Evolutionary conservation across 2,113 vertebrate genomes (phyloP), one percentile per base, ranked within the genome.

Genomic region (Danionella cerebrum): DNA sequence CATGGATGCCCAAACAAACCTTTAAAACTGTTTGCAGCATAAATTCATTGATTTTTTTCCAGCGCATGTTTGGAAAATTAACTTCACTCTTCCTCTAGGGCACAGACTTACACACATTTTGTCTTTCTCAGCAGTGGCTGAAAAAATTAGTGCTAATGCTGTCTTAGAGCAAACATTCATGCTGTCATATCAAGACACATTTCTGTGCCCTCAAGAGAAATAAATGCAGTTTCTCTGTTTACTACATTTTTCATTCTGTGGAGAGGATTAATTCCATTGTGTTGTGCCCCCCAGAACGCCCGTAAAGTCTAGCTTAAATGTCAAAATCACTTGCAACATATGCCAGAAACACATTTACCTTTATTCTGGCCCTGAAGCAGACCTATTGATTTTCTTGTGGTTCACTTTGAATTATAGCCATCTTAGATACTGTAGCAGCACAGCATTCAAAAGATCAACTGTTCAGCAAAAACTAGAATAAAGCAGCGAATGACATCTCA

Each of bases 31-130:
- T 74, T 52, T 44, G 25, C 31, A 51, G 59, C 53, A 69, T 9
- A 53, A 64, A 47, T 55, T 14, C 39, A 70, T 62, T 39, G 67
- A 74, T 74, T 74, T 70, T 62, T 39, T 50, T 39, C 6, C 35
- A 66, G 53, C 13, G 45, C 60, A 60, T 35, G 57, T 47, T 66
- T 57, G 27, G 53, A 70, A 60, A 70, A 70, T 70, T 42, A 70
- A 66, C 48, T 45, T 10, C 39, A 38, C 38, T 12, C 2, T 6
- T 60, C 54, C 47, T 18, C 12, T 5, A 64, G 53, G 53, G 47
- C 53, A 66, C 21, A 1, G 53, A 38, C 52, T 53, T 48, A 38
- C 12, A 13, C n/a, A 58, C 36, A 16, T 16, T 59, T 74, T 53
- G 31, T 38, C 62, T 60, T 54, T 62, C 62, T 41, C 53, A 33